A percentile compares a stretch with the other conserved stretches of the same genome.
These are phyloP conservation scores for Poecilia latipinna DNA, from an alignment of 2,113 vertebrate species.

Conservation along the genomic window DNA sequence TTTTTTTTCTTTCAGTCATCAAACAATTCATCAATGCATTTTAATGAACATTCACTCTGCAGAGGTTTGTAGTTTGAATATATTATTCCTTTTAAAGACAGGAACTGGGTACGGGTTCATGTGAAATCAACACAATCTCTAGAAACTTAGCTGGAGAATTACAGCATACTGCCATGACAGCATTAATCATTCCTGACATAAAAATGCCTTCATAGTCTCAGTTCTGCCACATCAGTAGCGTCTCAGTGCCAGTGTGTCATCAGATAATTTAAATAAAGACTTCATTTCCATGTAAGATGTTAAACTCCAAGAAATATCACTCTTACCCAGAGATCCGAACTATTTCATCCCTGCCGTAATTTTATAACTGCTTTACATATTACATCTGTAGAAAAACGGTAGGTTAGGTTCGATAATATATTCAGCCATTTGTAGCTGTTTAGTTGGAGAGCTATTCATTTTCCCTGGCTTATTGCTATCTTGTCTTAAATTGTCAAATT, in stretches of 20 bases:
- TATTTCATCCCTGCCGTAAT: not conserved
- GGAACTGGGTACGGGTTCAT: not conserved
- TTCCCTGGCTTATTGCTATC: not conserved
- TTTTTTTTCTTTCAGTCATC: not conserved
- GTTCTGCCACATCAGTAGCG: constrained; percentile 5
- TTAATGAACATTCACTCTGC: not conserved
- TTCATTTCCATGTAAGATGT: constrained; percentile 1
- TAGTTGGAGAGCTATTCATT: not conserved
- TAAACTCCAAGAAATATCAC: not conserved
- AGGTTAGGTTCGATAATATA: not conserved
- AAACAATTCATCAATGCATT: not conserved
- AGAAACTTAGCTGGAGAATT: not conserved
- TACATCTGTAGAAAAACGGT: not conserved
- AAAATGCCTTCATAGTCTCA: not conserved
- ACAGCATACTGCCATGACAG: not conserved
- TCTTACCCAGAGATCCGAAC: not conserved
- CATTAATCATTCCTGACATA: not conserved
- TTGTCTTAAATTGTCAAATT: not conserved
- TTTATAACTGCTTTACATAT: not conserved
- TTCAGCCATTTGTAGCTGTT: not conserved
- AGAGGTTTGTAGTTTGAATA: not conserved
- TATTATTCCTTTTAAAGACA: not conserved
- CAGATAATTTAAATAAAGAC: not conserved
- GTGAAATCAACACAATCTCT: not conserved
- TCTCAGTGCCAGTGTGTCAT: constrained; percentile 3